These are phyloP conservation scores for Bombus superbus DNA, from an alignment of 1,140 invertebrate species.

Conservation along the genomic window DNA sequence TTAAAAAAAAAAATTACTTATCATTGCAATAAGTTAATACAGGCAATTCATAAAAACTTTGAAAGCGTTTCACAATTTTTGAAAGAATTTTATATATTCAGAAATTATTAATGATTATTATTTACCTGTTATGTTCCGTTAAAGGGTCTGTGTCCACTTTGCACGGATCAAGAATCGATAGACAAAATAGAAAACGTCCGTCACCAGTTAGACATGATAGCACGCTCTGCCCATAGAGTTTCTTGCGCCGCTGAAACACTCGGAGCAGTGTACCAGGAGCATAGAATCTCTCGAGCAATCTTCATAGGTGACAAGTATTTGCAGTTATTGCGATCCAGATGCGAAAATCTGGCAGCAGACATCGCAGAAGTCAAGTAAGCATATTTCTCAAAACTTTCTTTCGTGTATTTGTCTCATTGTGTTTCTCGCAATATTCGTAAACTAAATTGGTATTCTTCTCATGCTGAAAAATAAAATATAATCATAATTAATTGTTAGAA, in stretches of 20 bases:
- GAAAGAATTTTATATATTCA: not conserved
- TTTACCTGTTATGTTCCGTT: constrained; percentile 12
- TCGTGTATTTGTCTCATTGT: not conserved
- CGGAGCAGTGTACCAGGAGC: constrained; percentile 79
- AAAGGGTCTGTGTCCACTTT: constrained; percentile 78
- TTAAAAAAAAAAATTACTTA: no score
- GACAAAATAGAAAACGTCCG: constrained; percentile 77
- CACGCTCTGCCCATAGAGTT: constrained; percentile 75
- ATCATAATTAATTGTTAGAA: not conserved
- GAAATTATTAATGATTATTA: not conserved
- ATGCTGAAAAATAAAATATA: not conserved
- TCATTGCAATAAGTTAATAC: no score
- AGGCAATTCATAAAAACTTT: not conserved
- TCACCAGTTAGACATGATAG: constrained; percentile 77
- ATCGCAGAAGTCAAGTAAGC: constrained; percentile 80
- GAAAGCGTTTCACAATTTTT: not conserved
- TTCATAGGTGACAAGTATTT: constrained; percentile 77
- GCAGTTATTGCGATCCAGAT: constrained; percentile 73
- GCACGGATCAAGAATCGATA: constrained; percentile 78
- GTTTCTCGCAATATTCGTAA: not conserved
- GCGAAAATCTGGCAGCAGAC: constrained; percentile 75
- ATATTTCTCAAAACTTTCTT: no score
- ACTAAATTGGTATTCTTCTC: not conserved
- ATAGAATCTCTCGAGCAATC: constrained; percentile 75
- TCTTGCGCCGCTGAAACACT: constrained; percentile 79